Conservation (phyloP, 2,113 vertebrate genomes). For the Ailuropoda melanoleuca region DNA sequence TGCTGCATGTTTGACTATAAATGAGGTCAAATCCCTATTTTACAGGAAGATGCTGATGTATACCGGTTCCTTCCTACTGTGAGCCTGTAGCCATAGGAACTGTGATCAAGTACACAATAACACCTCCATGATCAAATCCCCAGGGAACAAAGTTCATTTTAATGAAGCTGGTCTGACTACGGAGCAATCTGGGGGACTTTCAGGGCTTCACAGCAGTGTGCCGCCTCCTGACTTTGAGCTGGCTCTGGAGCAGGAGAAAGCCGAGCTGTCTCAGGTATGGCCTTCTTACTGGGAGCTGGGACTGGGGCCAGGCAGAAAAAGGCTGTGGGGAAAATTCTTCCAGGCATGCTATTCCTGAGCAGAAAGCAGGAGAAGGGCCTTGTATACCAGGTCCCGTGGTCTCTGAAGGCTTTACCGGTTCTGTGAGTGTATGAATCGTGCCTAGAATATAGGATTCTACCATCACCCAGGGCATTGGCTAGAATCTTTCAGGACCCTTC, state of each 20-base stretch:
- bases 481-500: neutral
- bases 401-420: neutral
- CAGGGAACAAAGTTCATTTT: constrained; percentile 53
- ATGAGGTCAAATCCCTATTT: constrained; percentile 60
- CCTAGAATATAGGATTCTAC: neutral
- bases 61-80: constrained; percentile 13
- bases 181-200: neutral
- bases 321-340: neutral
- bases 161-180: constrained; percentile 39
- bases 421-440: neutral
- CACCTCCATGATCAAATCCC: constrained; percentile 17
- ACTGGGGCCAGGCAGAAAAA: neutral
- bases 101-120: constrained; percentile 35
- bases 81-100: constrained; percentile 72
- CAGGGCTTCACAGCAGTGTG: neutral
- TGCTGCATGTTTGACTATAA: constrained; percentile 42
- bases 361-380: neutral
- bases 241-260: neutral
- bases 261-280: constrained; percentile 31
- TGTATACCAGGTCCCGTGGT: neutral
- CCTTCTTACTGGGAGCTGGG: neutral
- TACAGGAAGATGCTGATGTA: constrained; percentile 27
- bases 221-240: neutral
- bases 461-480: neutral
- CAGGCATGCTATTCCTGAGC: neutral